Evolutionary conservation across 2,888 invertebrate genomes (phyloP).

Genomic region (Endotricha flammealis): DNA sequence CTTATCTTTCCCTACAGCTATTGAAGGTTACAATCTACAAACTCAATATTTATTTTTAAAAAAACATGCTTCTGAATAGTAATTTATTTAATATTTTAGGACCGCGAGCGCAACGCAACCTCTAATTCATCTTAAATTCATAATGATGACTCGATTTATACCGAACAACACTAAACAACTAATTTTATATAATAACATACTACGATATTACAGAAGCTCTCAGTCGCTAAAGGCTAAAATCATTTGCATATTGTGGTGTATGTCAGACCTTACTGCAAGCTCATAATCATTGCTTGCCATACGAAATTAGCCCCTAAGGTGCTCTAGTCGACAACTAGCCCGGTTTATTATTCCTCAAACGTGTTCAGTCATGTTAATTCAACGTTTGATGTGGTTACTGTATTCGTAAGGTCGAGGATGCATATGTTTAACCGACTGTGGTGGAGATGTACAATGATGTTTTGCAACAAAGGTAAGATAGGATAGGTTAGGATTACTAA

Average conservation of each 20-base stretch:
- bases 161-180: not conserved
- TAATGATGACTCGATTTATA: no score
- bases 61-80: no score
- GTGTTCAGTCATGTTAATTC: constrained; percentile 68
- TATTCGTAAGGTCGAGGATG: constrained; percentile 2
- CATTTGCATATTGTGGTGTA: constrained; percentile 72
- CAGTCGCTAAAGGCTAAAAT: constrained; percentile 61
- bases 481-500: no score
- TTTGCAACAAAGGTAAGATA: not conserved
- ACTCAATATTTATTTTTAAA: no score
- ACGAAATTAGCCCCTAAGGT: constrained; percentile 75
- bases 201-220: constrained; percentile 7
- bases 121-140: no score
- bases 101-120: no score
- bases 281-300: constrained; percentile 70
- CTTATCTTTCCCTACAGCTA: no score
- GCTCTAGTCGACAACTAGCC: constrained; percentile 58
- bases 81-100: no score
- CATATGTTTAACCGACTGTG: not conserved
- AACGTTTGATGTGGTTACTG: constrained; percentile 65
- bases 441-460: not conserved
- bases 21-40: no score
- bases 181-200: constrained; percentile 8
- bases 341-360: constrained; percentile 71
- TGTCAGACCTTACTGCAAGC: constrained; percentile 43